phyloP scores from a whole-genome alignment of 2,888 invertebrate genomes.

The Hipparchia sbordonii region DNA sequence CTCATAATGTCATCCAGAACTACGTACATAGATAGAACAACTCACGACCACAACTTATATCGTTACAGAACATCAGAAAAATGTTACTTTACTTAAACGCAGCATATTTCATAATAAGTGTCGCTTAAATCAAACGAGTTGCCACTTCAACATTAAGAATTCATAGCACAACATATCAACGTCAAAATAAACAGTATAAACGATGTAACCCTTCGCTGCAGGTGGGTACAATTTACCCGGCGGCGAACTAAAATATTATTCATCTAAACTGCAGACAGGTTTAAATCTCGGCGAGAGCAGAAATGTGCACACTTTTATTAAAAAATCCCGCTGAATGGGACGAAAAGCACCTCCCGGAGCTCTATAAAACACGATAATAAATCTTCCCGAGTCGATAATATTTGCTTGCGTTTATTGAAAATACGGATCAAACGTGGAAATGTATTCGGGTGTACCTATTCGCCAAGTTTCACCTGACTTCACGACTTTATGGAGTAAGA shows the following conservation, averaged over 20 bases:
- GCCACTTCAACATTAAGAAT: conserved; percentile 18
- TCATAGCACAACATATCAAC: conserved; percentile 23
- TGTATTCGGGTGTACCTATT: not conserved
- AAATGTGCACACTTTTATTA: conserved; percentile 29
- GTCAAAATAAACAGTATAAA: conserved; percentile 26
- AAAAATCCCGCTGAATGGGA: conserved; percentile 26
- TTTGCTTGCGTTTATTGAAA: conserved; percentile 16
- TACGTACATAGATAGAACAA: too few relatives aligned
- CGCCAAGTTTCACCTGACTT: not conserved
- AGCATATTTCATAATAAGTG: not conserved
- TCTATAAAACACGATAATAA: conserved; percentile 23
- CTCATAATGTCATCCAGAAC: too few relatives aligned
- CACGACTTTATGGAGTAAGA: not conserved
- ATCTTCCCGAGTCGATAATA: conserved; percentile 21
- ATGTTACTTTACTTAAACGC: not conserved
- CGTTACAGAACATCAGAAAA: not conserved
- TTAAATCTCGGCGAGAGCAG: conserved; percentile 19
- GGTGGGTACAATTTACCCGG: conserved; percentile 21
- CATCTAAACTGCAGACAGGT: conserved; percentile 30
- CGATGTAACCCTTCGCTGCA: conserved; percentile 20
- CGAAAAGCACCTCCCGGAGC: conserved; percentile 14
- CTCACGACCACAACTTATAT: too few relatives aligned
- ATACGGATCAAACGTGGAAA: not conserved
- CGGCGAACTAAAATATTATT: conserved; percentile 24
- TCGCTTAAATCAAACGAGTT: conserved; percentile 12